Percentiles rank a stretch among this genome's conserved stretches.
phyloP scores from a whole-genome alignment of 2,888 invertebrate genomes.

The Ophioninae sp. region DNA sequence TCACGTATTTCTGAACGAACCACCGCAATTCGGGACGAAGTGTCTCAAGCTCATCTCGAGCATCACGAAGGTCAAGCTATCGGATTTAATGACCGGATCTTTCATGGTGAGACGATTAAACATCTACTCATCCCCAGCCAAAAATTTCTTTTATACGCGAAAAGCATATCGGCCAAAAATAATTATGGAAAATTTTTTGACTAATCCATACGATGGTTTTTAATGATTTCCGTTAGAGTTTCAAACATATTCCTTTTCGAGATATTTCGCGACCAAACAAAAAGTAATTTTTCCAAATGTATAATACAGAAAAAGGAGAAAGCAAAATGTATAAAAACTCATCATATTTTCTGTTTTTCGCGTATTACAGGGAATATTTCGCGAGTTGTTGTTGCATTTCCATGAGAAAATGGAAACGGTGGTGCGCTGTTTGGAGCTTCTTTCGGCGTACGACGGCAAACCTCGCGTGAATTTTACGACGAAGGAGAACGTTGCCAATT shows the following conservation, averaged over 20 bases:
- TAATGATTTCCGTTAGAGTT: not conserved
- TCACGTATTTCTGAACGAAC: conserved; percentile 86
- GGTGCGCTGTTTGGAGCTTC: conserved; percentile 83
- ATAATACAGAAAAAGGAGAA: not conserved
- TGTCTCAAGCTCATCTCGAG: conserved; percentile 85
- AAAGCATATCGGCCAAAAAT: not conserved
- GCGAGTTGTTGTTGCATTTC: conserved; percentile 86
- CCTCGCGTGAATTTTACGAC: conserved; percentile 70
- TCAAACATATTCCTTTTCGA: not conserved
- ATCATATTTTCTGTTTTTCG: not conserved
- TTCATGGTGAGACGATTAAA: conserved; percentile 81
- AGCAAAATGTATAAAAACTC: not conserved
- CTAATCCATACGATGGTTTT: not conserved
- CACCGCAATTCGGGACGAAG: conserved; percentile 83
- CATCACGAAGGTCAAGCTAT: conserved; percentile 83
- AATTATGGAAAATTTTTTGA: not conserved
- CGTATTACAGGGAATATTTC: conserved; percentile 83
- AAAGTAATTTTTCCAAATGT: not conserved
- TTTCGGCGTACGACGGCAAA: conserved; percentile 84
- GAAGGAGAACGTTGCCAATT: conserved; percentile 76
- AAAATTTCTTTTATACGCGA: conserved; percentile 5
- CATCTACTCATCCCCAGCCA: not conserved
- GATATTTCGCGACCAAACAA: too few relatives aligned
- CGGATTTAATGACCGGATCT: conserved; percentile 85
- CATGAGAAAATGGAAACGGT: conserved; percentile 85